Percentiles rank a stretch among this genome's conserved stretches.
These are phyloP conservation scores for Spodoptera littoralis DNA, from an alignment of 2,888 invertebrate species.

Conservation along the genomic window DNA sequence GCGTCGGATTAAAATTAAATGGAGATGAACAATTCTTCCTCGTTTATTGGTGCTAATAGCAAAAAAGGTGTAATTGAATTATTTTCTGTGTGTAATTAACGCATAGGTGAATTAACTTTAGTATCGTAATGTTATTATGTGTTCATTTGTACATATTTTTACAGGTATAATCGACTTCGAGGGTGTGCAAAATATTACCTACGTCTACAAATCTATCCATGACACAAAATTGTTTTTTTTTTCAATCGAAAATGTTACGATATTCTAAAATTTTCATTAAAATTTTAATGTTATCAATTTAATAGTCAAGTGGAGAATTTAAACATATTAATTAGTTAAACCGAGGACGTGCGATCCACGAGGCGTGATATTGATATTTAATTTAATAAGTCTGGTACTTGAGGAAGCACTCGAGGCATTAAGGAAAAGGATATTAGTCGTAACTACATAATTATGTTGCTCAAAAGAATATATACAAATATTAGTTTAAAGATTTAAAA, in stretches of 20 bases:
- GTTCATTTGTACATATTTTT: too few relatives aligned
- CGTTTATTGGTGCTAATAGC: slow-evolving; percentile 7
- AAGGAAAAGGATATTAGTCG: slow-evolving; percentile 8
- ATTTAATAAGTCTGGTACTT: slow-evolving; percentile 70
- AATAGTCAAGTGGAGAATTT: slow-evolving; percentile 67
- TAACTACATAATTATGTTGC: slow-evolving; percentile 1
- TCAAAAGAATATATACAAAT: too few relatives aligned
- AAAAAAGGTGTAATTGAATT: not conserved
- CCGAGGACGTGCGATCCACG: slow-evolving; percentile 62
- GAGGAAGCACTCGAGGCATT: slow-evolving; percentile 1
- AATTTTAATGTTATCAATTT: slow-evolving; percentile 50
- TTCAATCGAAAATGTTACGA: too few relatives aligned
- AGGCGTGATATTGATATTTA: slow-evolving; percentile 83
- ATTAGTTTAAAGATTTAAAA: too few relatives aligned
- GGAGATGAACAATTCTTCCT: slow-evolving; percentile 37
- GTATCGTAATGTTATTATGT: too few relatives aligned
- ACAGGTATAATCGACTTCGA: too few relatives aligned
- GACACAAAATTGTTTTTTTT: too few relatives aligned
- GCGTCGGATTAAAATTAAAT: slow-evolving; percentile 45
- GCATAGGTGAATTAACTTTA: too few relatives aligned
- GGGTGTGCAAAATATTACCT: too few relatives aligned
- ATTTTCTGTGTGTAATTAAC: too few relatives aligned
- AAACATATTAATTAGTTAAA: slow-evolving; percentile 72
- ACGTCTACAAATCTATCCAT: too few relatives aligned
- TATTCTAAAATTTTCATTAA: slow-evolving; percentile 3